Base-by-base conservation (phyloP, 2,888 invertebrate genomes). In the Aphidius colemani region DNA sequence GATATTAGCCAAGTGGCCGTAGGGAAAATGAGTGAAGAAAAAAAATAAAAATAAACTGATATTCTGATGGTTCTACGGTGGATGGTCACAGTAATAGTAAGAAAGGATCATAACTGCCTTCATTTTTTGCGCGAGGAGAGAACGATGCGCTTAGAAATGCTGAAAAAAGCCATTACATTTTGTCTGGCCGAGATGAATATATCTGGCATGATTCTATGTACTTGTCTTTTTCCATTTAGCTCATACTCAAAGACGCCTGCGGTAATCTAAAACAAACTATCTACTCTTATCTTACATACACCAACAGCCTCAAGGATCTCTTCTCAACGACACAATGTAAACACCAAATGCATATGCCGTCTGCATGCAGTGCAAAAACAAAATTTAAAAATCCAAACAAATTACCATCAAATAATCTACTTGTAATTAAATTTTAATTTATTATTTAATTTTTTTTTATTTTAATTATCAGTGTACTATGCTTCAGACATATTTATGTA, bases 181-280 rank as follows among this genome's bases (percentile, higher is more conserved):
- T 44, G 55, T 56, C 51, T 49, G 13, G 13, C 13, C 13, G 13
- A 18, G 13, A 18, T 18, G 13, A 18, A 18, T 18, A 18, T 49
- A 30, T 39, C n/a, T 40, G 39, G 46, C 50, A 64, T 40, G 10
- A 57, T 30, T 18, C 2, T 53, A 63, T 43, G 43, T 48, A 41
- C 51, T 44, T 64, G 58, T 49, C 62, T 60, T 67, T 64, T 67
- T 61, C 65, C 50, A 49, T 62, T 59, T 64, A 53, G 58, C 66
- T 64, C 63, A 63, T 55, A 62, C 56, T 59, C 61, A 60, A 58
- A 60, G 66, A 61, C 57, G 61, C 40, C 55, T 59, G 59, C 57
- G 50, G 67, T 69, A 71, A 70, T 67, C 67, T 67, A 65, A 67
- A 66, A 66, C 65, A 69, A 68, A 69, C 67, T 68, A 65, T 61